Base-by-base conservation (phyloP, 2,888 invertebrate species). In the Mimas tiliae region DNA sequence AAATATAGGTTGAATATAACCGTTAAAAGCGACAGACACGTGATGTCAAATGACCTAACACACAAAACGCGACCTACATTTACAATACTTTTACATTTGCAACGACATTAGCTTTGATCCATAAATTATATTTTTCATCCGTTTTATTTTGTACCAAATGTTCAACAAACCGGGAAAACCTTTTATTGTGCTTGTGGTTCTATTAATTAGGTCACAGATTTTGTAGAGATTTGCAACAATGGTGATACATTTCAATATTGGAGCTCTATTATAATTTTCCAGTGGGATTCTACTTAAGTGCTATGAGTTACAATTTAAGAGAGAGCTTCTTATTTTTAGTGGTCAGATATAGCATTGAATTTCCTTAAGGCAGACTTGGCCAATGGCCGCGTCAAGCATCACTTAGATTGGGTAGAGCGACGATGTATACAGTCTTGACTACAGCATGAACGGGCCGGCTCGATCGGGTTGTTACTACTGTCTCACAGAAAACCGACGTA, bases 111-210 rank as follows among this genome's bases (percentile, higher is more conserved):
- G 19, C 42, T 58, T 58, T 34, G 33, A 33, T 34, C 33, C 53
- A 53, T 53, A 53, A 53, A 58, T 58, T 58, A 19, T 42, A n/a
- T 58, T 53, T 53, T 58, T n/a, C 19, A 12, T 58, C 38, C 19
- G 42, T 38, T 58, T 42, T 42, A 58, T 58, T 58, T 42, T 42
- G 58, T 42, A 11, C 42, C 19, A 42, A 58, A 58, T 58, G 58
- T 42, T 58, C 19, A 42, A 19, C 38, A 58, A 58, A 58, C 58
- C 42, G 58, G 12, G 11, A 42, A 58, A 58, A 34, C 11, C 58
- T 58, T 34, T 58, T 58, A 42, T 42, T 42, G 53, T 52, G 55
- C 34, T 19, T 58, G 42, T 19, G 58, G 11, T 58, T 58, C 58
- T 19, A 52, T 33, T 52, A 58, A 58, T 58, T 38, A 58, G 58